phyloP scores from a whole-genome alignment of 2,797 vertebrate species.

The Eulemur rubriventer region DNA sequence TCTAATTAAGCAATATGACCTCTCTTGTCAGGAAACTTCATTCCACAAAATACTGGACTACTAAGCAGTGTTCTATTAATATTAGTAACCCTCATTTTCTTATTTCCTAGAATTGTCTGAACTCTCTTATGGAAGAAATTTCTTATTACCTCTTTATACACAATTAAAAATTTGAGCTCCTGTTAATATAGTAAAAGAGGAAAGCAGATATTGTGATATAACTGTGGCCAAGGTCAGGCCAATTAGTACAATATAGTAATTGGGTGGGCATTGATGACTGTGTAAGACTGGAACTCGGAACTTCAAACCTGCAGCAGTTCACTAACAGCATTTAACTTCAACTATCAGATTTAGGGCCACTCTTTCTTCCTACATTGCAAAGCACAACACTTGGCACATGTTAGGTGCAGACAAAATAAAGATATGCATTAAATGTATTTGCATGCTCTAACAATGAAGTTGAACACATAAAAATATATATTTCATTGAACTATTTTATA shows the following conservation, averaged over 20 bases:
- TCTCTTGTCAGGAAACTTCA: not conserved
- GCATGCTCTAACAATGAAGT: not conserved
- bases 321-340: not conserved
- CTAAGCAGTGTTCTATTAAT: not conserved
- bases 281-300: not conserved
- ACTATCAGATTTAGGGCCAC: not conserved
- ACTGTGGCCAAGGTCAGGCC: not conserved
- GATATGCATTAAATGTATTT: not conserved
- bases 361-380: not conserved
- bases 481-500: not conserved
- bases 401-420: slow-evolving; percentile 1
- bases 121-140: not conserved
- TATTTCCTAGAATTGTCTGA: not conserved
- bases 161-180: not conserved
- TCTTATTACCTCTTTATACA: slow-evolving; percentile 1
- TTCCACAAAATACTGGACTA: not conserved
- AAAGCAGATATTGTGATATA: not conserved
- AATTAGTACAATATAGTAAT: not conserved
- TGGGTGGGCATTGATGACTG: not conserved
- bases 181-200: not conserved
- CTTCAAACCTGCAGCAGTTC: not conserved
- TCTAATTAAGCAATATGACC: not conserved
- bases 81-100: not conserved
- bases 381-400: not conserved
- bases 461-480: not conserved